phyloP scores from a whole-genome alignment of 2,797 vertebrate species.

The Coilia nasus region DNA sequence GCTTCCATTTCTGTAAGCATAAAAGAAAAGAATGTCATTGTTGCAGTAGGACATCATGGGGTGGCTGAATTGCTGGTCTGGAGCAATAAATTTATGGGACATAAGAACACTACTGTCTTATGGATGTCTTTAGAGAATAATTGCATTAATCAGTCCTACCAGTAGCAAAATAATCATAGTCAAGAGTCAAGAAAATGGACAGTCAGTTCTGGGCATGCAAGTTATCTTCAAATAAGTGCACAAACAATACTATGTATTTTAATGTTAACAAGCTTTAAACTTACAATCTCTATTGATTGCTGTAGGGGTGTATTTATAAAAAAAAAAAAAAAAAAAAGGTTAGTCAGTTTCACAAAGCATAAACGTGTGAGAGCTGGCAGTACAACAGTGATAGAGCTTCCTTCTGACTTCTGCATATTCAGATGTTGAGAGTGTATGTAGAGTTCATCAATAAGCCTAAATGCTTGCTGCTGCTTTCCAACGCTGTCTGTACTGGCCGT shows the following conservation, averaged over 20 bases:
- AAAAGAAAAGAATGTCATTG: constrained; percentile 15
- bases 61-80: no score
- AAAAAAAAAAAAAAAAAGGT: no score
- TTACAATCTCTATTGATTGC: background rate
- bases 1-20: background rate
- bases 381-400: no score
- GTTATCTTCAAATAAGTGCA: background rate
- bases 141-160: no score
- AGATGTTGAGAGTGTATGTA: no score
- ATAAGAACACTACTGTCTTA: background rate
- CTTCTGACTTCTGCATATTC: no score
- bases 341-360: no score
- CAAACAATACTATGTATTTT: background rate
- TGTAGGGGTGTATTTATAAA: no score
- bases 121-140: background rate
- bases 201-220: background rate
- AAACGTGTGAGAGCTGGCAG: no score
- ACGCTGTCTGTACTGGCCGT: no score
- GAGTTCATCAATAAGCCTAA: no score
- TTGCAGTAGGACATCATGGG: background rate
- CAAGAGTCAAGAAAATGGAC: background rate
- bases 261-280: background rate
- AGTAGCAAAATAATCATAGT: background rate
- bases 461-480: no score
- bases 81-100: background rate